Conservation (phyloP, 2,797 vertebrate species). For the Erpetoichthys calabaricus region DNA sequence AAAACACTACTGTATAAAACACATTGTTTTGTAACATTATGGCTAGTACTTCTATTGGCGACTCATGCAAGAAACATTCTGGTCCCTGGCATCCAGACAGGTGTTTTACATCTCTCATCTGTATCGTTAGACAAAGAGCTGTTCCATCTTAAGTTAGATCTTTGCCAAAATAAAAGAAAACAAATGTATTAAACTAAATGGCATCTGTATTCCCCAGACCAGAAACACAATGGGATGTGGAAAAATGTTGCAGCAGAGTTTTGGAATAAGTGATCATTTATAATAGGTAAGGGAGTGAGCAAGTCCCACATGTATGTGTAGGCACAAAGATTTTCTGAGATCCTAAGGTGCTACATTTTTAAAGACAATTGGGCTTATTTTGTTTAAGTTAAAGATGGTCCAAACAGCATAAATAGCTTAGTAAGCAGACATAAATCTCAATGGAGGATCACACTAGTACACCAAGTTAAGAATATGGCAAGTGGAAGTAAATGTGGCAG, state of each 20-base stretch:
- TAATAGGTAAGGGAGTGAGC: conserved; percentile 16
- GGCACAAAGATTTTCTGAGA: neutral
- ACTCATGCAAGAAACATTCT: neutral
- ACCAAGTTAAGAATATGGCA: too few relatives aligned
- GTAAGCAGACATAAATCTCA: too few relatives aligned
- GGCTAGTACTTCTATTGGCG: neutral
- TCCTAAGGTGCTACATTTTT: neutral
- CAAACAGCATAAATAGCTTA: too few relatives aligned
- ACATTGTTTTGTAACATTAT: neutral
- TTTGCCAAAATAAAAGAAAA: conserved; percentile 8
- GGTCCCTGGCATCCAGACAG: conserved; percentile 2
- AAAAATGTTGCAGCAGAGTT: conserved; percentile 7
- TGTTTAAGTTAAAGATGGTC: neutral
- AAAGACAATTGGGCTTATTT: conserved; percentile 9
- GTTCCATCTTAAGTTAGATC: neutral
- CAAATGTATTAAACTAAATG: conserved; percentile 2
- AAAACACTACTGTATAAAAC: neutral
- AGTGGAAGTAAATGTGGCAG: too few relatives aligned
- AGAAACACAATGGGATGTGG: neutral
- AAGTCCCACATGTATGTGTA: conserved; percentile 13
- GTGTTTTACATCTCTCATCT: conserved; percentile 4
- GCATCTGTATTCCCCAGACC: neutral
- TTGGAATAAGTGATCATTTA: conserved; percentile 2
- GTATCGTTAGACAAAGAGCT: neutral
- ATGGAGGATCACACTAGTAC: too few relatives aligned